Conservation (phyloP, 2,888 invertebrate genomes). For the Brachyopa scutellaris region DNA sequence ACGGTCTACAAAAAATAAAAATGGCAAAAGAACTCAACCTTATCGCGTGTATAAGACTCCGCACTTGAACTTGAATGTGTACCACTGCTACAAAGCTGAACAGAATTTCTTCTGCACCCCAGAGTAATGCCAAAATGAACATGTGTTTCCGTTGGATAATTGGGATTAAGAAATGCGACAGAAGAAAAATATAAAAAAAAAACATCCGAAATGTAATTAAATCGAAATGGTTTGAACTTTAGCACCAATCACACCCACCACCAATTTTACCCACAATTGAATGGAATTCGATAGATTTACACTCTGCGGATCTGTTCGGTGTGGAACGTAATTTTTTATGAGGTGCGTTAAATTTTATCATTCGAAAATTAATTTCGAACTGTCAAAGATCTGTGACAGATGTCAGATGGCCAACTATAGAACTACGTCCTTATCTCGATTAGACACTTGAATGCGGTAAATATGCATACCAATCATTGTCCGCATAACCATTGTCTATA, state of each 20-base stretch:
- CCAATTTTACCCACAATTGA: neutral
- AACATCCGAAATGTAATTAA: slow-evolving; percentile 17
- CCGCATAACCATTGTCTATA: neutral
- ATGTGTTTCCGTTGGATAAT: slow-evolving; percentile 9
- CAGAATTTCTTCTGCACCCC: neutral
- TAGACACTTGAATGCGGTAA: neutral
- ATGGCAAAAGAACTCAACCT: too few relatives aligned
- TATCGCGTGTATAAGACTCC: slow-evolving; percentile 1
- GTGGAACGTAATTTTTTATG: too few relatives aligned
- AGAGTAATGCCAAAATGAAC: too few relatives aligned
- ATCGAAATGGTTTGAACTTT: slow-evolving; percentile 40
- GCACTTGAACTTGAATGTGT: slow-evolving; percentile 13
- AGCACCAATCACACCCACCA: neutral
- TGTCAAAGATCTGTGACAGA: too few relatives aligned
- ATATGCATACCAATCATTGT: neutral
- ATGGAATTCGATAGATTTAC: too few relatives aligned
- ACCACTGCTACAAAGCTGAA: neutral
- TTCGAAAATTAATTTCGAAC: too few relatives aligned
- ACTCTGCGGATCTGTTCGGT: too few relatives aligned
- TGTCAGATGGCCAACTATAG: too few relatives aligned
- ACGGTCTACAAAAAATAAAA: too few relatives aligned
- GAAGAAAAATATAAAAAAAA: neutral
- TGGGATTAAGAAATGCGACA: slow-evolving; percentile 5
- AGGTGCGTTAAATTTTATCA: too few relatives aligned
- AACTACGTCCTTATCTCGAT: neutral